Evolutionary conservation across 2,888 invertebrate species (phyloP).

Genomic region (Kuschelorhynchus macadamiae): DNA sequence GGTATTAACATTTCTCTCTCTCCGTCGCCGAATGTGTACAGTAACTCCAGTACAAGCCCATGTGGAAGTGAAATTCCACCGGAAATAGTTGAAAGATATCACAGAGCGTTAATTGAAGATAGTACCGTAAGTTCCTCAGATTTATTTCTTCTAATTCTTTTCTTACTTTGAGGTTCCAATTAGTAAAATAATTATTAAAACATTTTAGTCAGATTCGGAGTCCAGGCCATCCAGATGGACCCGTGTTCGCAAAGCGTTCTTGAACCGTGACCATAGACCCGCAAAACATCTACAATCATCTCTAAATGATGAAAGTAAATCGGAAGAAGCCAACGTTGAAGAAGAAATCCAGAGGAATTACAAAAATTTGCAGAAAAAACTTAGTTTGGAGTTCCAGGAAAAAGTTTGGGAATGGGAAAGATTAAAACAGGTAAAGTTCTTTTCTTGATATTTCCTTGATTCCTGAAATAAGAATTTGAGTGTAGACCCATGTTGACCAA

Average conservation of each 20-base stretch:
- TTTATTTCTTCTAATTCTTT: no score
- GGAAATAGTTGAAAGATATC: constrained; percentile 63
- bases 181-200: no score
- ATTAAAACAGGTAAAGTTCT: constrained; percentile 57
- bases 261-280: constrained; percentile 12
- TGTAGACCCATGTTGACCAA: no score
- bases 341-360: constrained; percentile 82
- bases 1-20: constrained; percentile 43
- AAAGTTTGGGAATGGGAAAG: constrained; percentile 75
- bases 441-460: not conserved
- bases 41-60: constrained; percentile 43
- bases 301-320: constrained; percentile 16
- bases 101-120: constrained; percentile 60
- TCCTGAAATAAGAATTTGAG: not conserved
- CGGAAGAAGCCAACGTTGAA: constrained; percentile 61
- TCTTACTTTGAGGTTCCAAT: no score
- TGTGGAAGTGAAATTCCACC: constrained; percentile 59
- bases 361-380: constrained; percentile 78
- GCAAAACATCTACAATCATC: constrained; percentile 21
- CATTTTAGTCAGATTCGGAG: constrained; percentile 46
- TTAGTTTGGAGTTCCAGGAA: constrained; percentile 82
- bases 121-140: constrained; percentile 50
- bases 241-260: constrained; percentile 77
- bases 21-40: constrained; percentile 50
- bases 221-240: constrained; percentile 78